phyloP scores from a whole-genome alignment of 2,797 vertebrate species.

The Pangasius mekongensis region DNA sequence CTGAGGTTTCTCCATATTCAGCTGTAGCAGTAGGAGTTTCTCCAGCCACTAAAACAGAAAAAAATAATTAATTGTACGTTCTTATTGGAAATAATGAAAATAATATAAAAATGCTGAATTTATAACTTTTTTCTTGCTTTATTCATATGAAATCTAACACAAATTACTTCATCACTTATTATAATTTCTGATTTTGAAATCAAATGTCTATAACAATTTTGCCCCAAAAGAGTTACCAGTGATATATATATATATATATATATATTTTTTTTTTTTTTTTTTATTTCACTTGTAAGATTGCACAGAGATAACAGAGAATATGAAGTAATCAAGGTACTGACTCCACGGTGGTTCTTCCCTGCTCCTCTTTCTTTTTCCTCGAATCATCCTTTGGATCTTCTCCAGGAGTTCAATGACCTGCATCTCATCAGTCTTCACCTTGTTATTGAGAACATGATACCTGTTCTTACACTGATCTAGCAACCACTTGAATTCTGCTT shows the following conservation, averaged over 20 bases:
- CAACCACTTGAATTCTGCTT: slow-evolving; percentile 28
- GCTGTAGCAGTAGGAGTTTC: background rate
- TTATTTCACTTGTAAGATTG: background rate
- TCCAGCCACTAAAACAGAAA: slow-evolving; percentile 22
- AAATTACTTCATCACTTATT: background rate
- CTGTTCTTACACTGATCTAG: slow-evolving; percentile 23
- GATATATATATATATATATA: background rate
- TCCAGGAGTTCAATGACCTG: slow-evolving; percentile 38
- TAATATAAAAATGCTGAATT: background rate
- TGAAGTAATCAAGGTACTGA: background rate
- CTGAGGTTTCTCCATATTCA: slow-evolving; percentile 26
- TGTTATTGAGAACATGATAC: slow-evolving; percentile 46
- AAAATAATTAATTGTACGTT: background rate
- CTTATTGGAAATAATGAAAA: background rate
- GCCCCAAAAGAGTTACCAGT: background rate
- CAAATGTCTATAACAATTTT: background rate
- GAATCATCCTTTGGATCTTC: slow-evolving; percentile 28
- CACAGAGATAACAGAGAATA: background rate
- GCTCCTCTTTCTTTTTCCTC: slow-evolving; percentile 24
- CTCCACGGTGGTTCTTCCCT: background rate
- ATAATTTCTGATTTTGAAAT: background rate
- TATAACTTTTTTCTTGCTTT: background rate
- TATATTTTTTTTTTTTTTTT: too few relatives aligned
- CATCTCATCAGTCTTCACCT: slow-evolving; percentile 34
- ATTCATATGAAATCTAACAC: background rate